phyloP scores from a whole-genome alignment of 2,888 invertebrate species.

The Brenthis daphne region DNA sequence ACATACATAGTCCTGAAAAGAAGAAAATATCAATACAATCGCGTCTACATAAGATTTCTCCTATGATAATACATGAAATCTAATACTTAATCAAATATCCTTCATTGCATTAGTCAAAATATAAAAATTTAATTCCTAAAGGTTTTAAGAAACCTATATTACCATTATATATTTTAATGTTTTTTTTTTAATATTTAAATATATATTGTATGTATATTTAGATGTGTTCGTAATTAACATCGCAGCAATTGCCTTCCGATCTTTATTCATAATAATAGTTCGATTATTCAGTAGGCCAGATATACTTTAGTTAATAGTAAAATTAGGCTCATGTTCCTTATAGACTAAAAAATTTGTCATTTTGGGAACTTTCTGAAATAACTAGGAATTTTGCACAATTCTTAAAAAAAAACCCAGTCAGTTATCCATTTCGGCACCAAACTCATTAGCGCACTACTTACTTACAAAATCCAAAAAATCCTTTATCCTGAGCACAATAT shows the following conservation, averaged over 20 bases:
- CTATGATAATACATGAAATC: slow-evolving; percentile 59
- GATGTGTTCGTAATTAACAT: slow-evolving; percentile 50
- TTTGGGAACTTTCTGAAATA: slow-evolving; percentile 53
- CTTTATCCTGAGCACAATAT: slow-evolving; percentile 40
- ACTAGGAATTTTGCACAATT: slow-evolving; percentile 53
- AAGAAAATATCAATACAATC: slow-evolving; percentile 55
- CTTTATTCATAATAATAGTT: slow-evolving; percentile 56
- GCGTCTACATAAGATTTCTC: slow-evolving; percentile 69
- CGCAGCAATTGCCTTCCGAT: slow-evolving; percentile 43
- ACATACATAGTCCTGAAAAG: slow-evolving; percentile 73
- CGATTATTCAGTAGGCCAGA: slow-evolving; percentile 75
- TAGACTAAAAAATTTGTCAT: slow-evolving; percentile 50
- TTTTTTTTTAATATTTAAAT: slow-evolving; percentile 71
- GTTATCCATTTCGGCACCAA: slow-evolving; percentile 43
- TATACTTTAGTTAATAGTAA: slow-evolving; percentile 65
- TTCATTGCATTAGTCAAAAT: slow-evolving; percentile 78
- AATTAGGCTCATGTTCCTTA: slow-evolving; percentile 73
- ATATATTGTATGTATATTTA: slow-evolving; percentile 48
- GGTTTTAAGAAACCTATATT: slow-evolving; percentile 79
- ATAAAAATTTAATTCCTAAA: slow-evolving; percentile 78
- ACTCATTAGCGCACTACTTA: slow-evolving; percentile 47
- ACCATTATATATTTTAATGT: slow-evolving; percentile 77
- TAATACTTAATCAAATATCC: slow-evolving; percentile 73
- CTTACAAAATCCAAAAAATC: slow-evolving; percentile 49
- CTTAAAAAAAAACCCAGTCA: slow-evolving; percentile 37